A percentile compares a stretch with the other conserved stretches of the same genome.
Conservation (phyloP, 1,140 invertebrate species). For the Saccostrea cuccullata region DNA sequence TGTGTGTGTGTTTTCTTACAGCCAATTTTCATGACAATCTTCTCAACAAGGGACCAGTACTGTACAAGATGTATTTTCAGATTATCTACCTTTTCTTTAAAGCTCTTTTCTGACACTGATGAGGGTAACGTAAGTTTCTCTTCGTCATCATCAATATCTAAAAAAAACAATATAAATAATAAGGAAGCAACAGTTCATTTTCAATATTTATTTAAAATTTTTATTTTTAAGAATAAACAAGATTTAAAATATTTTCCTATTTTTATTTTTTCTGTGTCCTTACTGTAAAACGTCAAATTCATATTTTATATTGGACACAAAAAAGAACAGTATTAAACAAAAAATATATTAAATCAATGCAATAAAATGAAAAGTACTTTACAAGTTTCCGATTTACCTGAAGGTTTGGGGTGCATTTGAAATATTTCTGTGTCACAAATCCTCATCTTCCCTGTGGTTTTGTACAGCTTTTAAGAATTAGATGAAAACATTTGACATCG, state of each 20-base stretch:
- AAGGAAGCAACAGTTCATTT: not conserved
- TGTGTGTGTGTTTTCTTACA: too few species aligned
- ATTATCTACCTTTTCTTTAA: not conserved
- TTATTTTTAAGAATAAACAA: not conserved
- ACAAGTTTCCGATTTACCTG: too few species aligned
- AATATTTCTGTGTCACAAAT: constrained; percentile 59
- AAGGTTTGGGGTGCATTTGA: constrained; percentile 57
- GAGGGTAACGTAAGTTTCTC: not conserved
- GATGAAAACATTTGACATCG: too few species aligned
- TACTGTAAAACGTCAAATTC: too few species aligned
- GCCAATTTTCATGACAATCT: not conserved
- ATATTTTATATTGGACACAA: too few species aligned
- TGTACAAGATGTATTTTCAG: too few species aligned
- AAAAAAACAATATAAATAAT: not conserved
- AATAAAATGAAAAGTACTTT: too few species aligned
- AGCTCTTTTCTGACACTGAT: not conserved
- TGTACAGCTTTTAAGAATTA: too few species aligned
- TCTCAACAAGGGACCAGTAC: too few species aligned
- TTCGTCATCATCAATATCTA: constrained; percentile 20
- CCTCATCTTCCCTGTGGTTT: constrained; percentile 56
- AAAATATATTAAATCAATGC: too few species aligned
- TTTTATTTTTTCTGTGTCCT: too few species aligned
- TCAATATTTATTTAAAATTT: not conserved
- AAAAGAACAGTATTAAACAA: too few species aligned
- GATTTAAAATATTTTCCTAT: not conserved